phyloP scores from a whole-genome alignment of 2,797 vertebrate species.

The Microhierax caerulescens region DNA sequence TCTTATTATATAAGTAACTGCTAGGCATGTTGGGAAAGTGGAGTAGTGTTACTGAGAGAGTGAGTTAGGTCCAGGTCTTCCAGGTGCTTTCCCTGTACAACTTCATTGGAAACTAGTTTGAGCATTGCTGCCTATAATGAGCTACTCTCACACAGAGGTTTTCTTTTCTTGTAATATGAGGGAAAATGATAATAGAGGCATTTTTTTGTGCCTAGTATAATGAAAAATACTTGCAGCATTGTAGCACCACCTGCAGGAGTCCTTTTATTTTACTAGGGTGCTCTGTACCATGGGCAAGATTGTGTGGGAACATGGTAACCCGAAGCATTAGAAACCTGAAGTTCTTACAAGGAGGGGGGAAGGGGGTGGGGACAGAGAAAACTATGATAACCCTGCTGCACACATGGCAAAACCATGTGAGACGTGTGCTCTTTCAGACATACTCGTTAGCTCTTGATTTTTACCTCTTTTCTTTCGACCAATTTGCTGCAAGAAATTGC shows the following conservation, averaged over 20 bases:
- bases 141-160: background rate
- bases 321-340: background rate
- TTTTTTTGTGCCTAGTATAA: background rate
- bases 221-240: conserved; percentile 66
- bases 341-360: background rate
- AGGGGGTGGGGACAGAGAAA: background rate
- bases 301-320: background rate
- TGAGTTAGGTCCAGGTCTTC: background rate
- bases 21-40: background rate
- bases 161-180: background rate
- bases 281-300: background rate
- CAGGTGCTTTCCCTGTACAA: background rate
- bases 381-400: background rate
- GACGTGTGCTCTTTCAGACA: background rate
- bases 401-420: background rate
- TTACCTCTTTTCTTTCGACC: background rate
- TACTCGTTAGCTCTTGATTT: background rate
- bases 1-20: background rate
- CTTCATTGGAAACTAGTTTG: background rate
- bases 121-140: background rate
- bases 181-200: background rate
- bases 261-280: conserved; percentile 29
- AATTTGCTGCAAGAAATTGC: background rate
- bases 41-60: background rate
- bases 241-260: conserved; percentile 80